Percentiles rank a stretch among this genome's conserved stretches.
Evolutionary conservation across 1,140 invertebrate species (phyloP).

Genomic region (Scaptomyza hsui): DNA sequence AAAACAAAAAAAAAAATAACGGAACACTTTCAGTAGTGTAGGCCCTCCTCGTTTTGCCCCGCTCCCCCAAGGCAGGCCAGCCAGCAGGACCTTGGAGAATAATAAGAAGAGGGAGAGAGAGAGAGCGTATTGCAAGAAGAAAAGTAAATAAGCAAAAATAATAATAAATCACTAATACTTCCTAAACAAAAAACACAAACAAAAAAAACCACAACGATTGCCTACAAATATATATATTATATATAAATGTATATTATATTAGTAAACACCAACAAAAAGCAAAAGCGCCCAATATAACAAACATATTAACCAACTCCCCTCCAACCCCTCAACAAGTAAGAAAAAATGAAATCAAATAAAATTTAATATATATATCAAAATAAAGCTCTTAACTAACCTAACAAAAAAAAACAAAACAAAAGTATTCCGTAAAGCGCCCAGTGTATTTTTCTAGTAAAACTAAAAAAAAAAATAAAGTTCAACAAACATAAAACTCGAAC

Average conservation of each 20-base stretch:
- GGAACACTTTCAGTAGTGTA: conserved; percentile 21
- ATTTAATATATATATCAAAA: conserved; percentile 63
- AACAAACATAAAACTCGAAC: conserved; percentile 56
- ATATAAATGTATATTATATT: conserved; percentile 53
- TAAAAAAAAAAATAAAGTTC: conserved; percentile 54
- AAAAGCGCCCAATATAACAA: conserved; percentile 28
- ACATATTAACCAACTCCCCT: conserved; percentile 69
- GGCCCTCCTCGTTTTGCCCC: neutral
- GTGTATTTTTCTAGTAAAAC: conserved; percentile 82
- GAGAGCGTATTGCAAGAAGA: conserved; percentile 34
- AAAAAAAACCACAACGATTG: conserved; percentile 70
- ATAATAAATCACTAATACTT: conserved; percentile 78
- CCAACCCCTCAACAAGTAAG: conserved; percentile 37
- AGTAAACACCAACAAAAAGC: conserved; percentile 35
- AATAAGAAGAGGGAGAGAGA: neutral
- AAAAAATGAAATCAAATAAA: conserved; percentile 54
- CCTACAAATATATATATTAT: conserved; percentile 71
- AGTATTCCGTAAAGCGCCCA: conserved; percentile 62
- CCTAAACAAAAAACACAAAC: conserved; percentile 55
- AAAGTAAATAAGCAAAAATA: conserved; percentile 51
- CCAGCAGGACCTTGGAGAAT: neutral
- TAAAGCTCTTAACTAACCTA: conserved; percentile 60
- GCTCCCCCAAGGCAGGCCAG: neutral
- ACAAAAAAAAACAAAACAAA: conserved; percentile 38
- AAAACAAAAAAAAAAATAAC: conserved; percentile 5